phyloP scores from a whole-genome alignment of 2,113 vertebrate genomes.

The Vidua chalybeata region DNA sequence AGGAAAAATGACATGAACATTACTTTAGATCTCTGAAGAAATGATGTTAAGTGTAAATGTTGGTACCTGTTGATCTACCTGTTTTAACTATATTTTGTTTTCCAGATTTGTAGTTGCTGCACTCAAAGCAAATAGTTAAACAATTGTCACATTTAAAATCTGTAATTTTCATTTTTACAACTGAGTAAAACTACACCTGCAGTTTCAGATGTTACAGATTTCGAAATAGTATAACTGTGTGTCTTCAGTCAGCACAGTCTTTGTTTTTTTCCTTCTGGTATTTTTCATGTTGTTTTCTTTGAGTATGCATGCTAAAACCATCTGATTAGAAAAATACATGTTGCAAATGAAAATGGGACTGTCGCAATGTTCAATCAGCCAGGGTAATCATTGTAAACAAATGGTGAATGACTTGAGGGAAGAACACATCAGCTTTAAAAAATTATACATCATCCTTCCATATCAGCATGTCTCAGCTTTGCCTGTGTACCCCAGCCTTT shows the following conservation, averaged over 20 bases:
- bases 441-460: not conserved
- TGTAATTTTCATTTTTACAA: not conserved
- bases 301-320: not conserved
- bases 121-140: not conserved
- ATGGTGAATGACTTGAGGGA: not conserved
- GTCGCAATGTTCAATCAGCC: constrained; percentile 10
- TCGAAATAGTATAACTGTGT: not conserved
- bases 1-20: not conserved
- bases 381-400: not conserved
- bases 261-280: not conserved
- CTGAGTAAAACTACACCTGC: not conserved
- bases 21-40: not conserved
- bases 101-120: not conserved
- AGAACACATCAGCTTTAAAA: not conserved
- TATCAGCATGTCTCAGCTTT: not conserved
- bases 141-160: not conserved
- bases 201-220: not conserved
- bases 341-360: constrained; percentile 13
- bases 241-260: not conserved
- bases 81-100: not conserved
- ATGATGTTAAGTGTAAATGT: not conserved
- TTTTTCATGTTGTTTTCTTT: not conserved
- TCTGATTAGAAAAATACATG: not conserved
- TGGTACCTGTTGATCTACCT: not conserved
- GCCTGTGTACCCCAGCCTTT: not conserved